A percentile compares a stretch with the other conserved stretches of the same genome.
Conservation (phyloP, 2,888 invertebrate genomes). For the Augiades crinisus region DNA sequence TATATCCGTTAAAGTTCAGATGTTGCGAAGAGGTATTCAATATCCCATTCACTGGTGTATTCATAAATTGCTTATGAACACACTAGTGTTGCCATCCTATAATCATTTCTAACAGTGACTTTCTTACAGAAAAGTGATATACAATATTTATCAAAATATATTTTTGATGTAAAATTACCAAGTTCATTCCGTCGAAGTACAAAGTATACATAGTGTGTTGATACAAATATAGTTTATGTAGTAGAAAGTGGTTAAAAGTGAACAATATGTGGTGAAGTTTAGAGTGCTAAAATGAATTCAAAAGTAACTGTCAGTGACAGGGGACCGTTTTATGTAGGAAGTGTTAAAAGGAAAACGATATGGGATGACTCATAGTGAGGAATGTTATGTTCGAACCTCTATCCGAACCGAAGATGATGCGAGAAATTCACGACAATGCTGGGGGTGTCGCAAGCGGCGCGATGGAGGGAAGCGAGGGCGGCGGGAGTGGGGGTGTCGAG, state of each 20-base stretch:
- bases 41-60: slow-evolving; percentile 54
- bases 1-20: slow-evolving; percentile 43
- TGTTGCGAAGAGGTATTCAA: slow-evolving; percentile 61
- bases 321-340: slow-evolving; percentile 60
- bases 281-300: slow-evolving; percentile 63
- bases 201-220: slow-evolving; percentile 56
- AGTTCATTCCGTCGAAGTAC: slow-evolving; percentile 71
- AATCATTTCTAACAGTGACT: slow-evolving; percentile 35
- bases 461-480: slow-evolving; percentile 80
- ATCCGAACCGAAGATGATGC: slow-evolving; percentile 77
- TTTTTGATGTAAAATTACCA: slow-evolving; percentile 66
- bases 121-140: slow-evolving; percentile 65
- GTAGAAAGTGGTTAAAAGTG: slow-evolving; percentile 46
- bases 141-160: slow-evolving; percentile 57
- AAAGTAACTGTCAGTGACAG: slow-evolving; percentile 46
- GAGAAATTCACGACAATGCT: slow-evolving; percentile 77
- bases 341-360: slow-evolving; percentile 74
- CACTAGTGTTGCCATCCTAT: slow-evolving; percentile 47
- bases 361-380: slow-evolving; percentile 80
- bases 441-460: slow-evolving; percentile 73
- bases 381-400: slow-evolving; percentile 70
- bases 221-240: slow-evolving; percentile 22
- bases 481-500: slow-evolving; percentile 78
- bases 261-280: slow-evolving; percentile 49
- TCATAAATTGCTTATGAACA: slow-evolving; percentile 68